A percentile compares a stretch with the other conserved stretches of the same genome.
These are phyloP conservation scores for Mactromeris polynyma DNA, from an alignment of 2,888 invertebrate genomes.

Conservation along the genomic window DNA sequence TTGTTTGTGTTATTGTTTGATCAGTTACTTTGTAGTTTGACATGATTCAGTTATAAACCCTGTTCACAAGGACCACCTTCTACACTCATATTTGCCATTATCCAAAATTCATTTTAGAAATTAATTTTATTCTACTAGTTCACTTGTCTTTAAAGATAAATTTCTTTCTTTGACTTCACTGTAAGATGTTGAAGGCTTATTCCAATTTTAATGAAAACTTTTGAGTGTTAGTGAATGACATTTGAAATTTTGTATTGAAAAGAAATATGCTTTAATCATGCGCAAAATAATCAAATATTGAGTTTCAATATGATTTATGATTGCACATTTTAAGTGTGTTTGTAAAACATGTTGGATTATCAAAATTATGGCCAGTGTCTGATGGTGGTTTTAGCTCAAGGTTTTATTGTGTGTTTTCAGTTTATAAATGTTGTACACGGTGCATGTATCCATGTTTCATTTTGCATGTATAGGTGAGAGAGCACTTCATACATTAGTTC, in stretches of 20 bases:
- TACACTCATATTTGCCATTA: background rate
- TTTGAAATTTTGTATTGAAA: no score
- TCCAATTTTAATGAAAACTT: no score
- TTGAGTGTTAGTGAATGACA: no score
- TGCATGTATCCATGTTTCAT: conserved; percentile 26
- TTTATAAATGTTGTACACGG: background rate
- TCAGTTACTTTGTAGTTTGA: background rate
- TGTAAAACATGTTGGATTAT: no score
- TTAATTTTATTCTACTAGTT: background rate
- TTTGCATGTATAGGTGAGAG: conserved; percentile 78
- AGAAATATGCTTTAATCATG: no score
- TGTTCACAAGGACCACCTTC: background rate
- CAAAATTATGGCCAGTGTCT: background rate
- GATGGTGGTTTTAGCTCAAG: background rate
- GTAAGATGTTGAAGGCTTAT: no score
- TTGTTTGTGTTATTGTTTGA: background rate
- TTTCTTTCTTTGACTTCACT: no score
- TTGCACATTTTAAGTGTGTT: no score
- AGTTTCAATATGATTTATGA: no score
- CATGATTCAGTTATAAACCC: background rate
- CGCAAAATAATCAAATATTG: no score
- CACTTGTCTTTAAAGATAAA: no score
- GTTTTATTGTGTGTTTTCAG: conserved; percentile 8
- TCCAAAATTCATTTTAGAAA: background rate
- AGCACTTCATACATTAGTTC: conserved; percentile 81